Percentiles rank a stretch among this genome's conserved stretches.
phyloP scores from a whole-genome alignment of 2,113 vertebrate genomes.

The Rhynchopsitta pachyrhyncha region DNA sequence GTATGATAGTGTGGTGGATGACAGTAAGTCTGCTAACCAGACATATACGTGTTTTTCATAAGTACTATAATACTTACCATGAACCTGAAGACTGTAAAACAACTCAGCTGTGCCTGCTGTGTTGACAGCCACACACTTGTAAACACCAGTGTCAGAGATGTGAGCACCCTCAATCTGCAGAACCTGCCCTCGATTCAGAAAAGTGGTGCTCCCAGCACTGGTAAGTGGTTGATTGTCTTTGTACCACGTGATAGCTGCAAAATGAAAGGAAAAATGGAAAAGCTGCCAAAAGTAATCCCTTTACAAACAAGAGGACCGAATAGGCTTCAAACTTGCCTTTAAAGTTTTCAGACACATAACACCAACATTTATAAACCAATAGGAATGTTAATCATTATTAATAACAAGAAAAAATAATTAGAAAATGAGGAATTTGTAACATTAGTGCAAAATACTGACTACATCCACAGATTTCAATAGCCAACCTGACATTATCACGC shows the following conservation, averaged over 20 bases:
- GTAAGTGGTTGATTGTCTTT: conserved; percentile 84
- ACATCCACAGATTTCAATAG: not conserved
- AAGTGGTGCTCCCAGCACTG: conserved; percentile 65
- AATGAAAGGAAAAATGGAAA: not conserved
- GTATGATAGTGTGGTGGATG: not conserved
- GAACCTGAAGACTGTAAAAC: conserved; percentile 86
- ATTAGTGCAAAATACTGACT: not conserved
- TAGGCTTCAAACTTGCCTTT: not conserved
- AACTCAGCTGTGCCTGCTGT: conserved; percentile 84
- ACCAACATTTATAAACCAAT: rapidly evolving
- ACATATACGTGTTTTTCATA: rapidly evolving
- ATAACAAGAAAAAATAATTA: not conserved
- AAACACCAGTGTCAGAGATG: conserved; percentile 85
- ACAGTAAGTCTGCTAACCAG: not conserved
- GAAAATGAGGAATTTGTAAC: not conserved
- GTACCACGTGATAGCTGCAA: conserved; percentile 88
- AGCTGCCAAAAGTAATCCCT: not conserved
- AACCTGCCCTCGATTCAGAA: conserved; percentile 80
- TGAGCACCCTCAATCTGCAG: conserved; percentile 84
- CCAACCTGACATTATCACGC: not conserved
- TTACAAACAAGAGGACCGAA: not conserved
- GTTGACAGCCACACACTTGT: conserved; percentile 88
- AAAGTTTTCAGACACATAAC: not conserved
- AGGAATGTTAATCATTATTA: rapidly evolving
- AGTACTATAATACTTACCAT: conserved; percentile 77